A percentile compares a stretch with the other conserved stretches of the same genome.
Evolutionary conservation across 2,888 invertebrate species (phyloP).

Genomic region (Bruchidius siliquastri): DNA sequence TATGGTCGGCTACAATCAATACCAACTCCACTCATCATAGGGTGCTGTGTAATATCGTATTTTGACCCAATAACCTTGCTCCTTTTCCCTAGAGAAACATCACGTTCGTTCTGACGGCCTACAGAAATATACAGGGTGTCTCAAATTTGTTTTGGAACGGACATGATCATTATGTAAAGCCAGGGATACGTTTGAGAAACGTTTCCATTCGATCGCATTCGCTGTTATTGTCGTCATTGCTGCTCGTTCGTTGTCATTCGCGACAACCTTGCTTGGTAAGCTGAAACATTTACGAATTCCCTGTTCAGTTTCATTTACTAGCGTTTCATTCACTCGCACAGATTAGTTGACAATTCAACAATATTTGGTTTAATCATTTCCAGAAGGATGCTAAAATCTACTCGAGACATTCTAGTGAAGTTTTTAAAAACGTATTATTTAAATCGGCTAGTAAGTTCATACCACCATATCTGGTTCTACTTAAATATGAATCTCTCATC

Average conservation of each 20-base stretch:
- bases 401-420: neutral
- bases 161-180: neutral
- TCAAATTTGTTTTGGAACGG: neutral
- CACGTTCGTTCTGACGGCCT: neutral
- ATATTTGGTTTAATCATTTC: neutral
- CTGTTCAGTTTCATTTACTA: neutral
- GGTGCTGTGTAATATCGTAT: neutral
- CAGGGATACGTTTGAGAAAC: neutral
- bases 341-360: neutral
- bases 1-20: neutral
- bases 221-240: neutral
- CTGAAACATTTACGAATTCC: slow-evolving; percentile 2
- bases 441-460: slow-evolving; percentile 1
- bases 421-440: neutral
- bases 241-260: neutral
- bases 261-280: neutral
- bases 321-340: neutral
- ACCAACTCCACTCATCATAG: neutral
- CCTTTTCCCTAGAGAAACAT: neutral
- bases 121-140: neutral
- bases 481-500: neutral
- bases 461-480: neutral
- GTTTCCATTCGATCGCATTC: neutral
- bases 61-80: neutral
- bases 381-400: neutral